Percentiles rank a stretch among this genome's conserved stretches.
These are phyloP conservation scores for Mechanitis mazaeus DNA, from an alignment of 2,888 invertebrate genomes.

Conservation along the genomic window DNA sequence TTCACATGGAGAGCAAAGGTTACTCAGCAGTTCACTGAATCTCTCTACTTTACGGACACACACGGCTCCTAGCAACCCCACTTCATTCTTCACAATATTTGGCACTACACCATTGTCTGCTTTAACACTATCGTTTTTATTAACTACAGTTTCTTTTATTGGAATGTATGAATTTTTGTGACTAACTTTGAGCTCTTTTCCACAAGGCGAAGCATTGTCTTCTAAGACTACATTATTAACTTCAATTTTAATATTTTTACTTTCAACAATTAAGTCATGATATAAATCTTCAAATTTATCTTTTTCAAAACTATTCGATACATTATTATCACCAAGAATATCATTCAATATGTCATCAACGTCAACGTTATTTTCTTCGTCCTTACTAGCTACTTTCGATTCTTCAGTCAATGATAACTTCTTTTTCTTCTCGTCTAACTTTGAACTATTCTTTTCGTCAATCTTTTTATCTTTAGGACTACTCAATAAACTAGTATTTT, in stretches of 20 bases:
- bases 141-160: slow-evolving; percentile 44
- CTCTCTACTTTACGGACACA: slow-evolving; percentile 73
- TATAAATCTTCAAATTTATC: slow-evolving; percentile 63
- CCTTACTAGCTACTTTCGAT: slow-evolving; percentile 41
- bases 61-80: slow-evolving; percentile 63
- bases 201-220: slow-evolving; percentile 28
- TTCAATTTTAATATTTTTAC: slow-evolving; percentile 37
- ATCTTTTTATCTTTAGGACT: slow-evolving; percentile 57
- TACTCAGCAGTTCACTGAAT: slow-evolving; percentile 73
- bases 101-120: slow-evolving; percentile 65
- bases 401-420: slow-evolving; percentile 43
- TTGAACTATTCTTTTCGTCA: slow-evolving; percentile 51
- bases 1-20: slow-evolving; percentile 69
- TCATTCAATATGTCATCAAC: slow-evolving; percentile 62
- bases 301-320: slow-evolving; percentile 51
- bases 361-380: slow-evolving; percentile 41
- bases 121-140: slow-evolving; percentile 44
- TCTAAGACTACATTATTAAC: slow-evolving; percentile 40
- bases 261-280: slow-evolving; percentile 52
- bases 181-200: slow-evolving; percentile 51
- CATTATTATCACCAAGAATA: slow-evolving; percentile 51
- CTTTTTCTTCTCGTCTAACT: slow-evolving; percentile 44
- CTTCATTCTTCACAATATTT: slow-evolving; percentile 51
- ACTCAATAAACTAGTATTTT: slow-evolving; percentile 62
- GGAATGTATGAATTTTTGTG: slow-evolving; percentile 54